Conservation (phyloP, 2,113 vertebrate species). For the Antechinus stuartii region DNA sequence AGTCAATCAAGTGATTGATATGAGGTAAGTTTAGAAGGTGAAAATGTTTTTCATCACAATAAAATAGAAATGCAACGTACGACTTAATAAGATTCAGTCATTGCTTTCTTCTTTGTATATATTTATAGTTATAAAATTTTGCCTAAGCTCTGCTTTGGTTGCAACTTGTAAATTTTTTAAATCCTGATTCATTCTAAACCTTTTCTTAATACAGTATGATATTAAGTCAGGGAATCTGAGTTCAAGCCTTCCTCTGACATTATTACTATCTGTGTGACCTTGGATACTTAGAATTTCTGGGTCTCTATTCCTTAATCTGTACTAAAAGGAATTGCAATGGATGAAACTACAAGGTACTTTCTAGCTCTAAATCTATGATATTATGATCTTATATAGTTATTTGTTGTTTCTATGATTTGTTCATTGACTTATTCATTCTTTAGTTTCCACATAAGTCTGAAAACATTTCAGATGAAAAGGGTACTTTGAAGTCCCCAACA, state of each 20-base stretch:
- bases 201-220: background rate
- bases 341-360: background rate
- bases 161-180: background rate
- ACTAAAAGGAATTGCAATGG: background rate
- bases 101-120: background rate
- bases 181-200: background rate
- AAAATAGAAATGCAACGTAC: background rate
- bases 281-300: background rate
- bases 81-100: background rate
- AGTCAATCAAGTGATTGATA: conserved; percentile 98
- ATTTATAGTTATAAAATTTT: background rate
- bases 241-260: background rate
- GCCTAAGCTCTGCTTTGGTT: background rate
- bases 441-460: too few species aligned
- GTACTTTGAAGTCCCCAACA: too few species aligned
- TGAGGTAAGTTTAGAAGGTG: conserved; percentile 89
- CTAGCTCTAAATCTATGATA: background rate
- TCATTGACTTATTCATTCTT: too few species aligned
- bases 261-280: background rate
- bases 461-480: too few species aligned
- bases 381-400: background rate
- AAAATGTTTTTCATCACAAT: background rate
- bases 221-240: background rate
- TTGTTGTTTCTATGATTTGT: too few species aligned
- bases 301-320: background rate